Conservation (phyloP, 2,113 vertebrate genomes). For the Bostrychus sinensis region DNA sequence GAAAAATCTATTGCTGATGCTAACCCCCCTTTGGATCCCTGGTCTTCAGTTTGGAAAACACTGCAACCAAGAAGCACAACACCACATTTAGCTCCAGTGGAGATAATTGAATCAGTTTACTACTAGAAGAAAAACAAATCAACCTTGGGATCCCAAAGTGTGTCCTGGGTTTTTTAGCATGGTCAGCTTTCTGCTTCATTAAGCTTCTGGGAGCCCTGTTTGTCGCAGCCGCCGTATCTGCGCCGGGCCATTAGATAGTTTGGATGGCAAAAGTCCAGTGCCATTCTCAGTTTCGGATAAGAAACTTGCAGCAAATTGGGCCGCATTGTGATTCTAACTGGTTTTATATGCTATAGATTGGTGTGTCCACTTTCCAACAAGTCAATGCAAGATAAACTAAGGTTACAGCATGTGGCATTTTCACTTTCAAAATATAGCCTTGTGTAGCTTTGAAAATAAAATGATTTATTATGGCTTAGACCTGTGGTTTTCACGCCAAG, state of each 20-base stretch:
- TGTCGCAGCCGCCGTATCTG: not conserved
- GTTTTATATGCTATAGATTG: not conserved
- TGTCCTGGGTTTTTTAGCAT: conserved; percentile 9
- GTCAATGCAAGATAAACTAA: not conserved
- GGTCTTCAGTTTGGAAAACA: not conserved
- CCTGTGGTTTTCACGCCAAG: not conserved
- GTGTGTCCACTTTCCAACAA: not conserved
- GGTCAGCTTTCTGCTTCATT: conserved; percentile 24
- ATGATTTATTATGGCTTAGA: not conserved
- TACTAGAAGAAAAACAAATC: conserved; percentile 1
- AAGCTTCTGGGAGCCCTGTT: not conserved
- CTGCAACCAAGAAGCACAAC: not conserved
- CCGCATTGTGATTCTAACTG: not conserved
- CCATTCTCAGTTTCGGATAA: not conserved
- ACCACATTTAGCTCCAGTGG: not conserved
- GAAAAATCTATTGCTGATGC: not conserved
- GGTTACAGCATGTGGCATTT: not conserved
- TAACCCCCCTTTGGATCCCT: not conserved
- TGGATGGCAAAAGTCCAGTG: conserved; percentile 7
- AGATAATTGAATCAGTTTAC: conserved; percentile 9
- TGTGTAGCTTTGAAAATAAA: not conserved
- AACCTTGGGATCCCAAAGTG: not conserved
- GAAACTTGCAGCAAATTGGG: not conserved
- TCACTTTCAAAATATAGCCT: not conserved
- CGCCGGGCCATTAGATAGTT: conserved; percentile 2